Base-by-base conservation (phyloP, 2,113 vertebrate genomes). In the Carassius gibelio region DNA sequence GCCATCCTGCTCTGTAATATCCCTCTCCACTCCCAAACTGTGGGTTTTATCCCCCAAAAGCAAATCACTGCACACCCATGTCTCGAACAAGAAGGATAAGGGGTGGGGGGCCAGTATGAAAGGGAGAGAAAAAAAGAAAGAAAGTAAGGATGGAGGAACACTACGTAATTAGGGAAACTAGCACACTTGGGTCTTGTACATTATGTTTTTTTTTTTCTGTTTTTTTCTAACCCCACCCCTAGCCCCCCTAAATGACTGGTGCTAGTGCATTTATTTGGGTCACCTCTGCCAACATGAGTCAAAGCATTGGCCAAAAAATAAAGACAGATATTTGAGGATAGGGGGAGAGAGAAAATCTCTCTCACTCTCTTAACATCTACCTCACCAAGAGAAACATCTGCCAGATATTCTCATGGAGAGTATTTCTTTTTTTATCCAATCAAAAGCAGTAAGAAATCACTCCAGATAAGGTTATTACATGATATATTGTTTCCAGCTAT, bases 1-100 rank as follows among this genome's bases (percentile, higher is more conserved):
- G 95, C 96, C 97, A 97, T 98, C 95, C 95, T 93, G 93, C 94
- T 95, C 93, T 94, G 94, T 94, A 98, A 96, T 97, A 96, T 94
- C 96, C 94, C 88, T 89, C 94, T 92, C 88, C 85, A 94, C 94
- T 93, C 91, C 90, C 90, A 75, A 92, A 89, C 92, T 88, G 91
- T 91, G 94, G 94, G 95, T 97, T 98, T 97, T 98, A 98, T 98
- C 95, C 96, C 93, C 92, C 92, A 93, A 92, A 94, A 94, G 94
- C 93, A 90, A 94, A 95, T 95, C 94, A 93, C 92, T 92, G 91
- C 93, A 95, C 92, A 93, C 92, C 89, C 82, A 92, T 93, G 94
- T 94, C 92, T 95, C 88, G 84, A 93, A 92, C 94, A 92, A 92
- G 92, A 92, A 92, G 92, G 91, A 85, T 84, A 80, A 75, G 71